phyloP scores from a whole-genome alignment of 2,113 vertebrate genomes.

The Thamnaconus septentrionalis region DNA sequence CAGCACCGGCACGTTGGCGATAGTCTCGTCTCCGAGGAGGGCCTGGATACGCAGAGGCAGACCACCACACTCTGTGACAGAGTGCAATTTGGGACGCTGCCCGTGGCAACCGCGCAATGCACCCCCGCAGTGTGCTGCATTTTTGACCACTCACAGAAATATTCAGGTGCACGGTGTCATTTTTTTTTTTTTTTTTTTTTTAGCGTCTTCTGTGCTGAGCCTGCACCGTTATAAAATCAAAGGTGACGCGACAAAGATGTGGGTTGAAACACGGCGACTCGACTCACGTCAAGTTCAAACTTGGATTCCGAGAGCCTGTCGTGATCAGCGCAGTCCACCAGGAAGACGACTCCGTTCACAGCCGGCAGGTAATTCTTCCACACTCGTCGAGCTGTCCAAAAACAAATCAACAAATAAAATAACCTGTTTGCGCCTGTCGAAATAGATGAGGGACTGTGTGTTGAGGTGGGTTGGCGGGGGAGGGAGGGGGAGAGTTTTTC shows the following conservation, averaged over 20 bases:
- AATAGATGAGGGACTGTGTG: neutral
- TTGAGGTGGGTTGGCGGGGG: neutral
- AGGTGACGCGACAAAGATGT: too few relatives aligned
- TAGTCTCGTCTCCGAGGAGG: slow-evolving; percentile 92
- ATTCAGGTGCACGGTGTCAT: too few relatives aligned
- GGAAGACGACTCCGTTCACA: slow-evolving; percentile 93
- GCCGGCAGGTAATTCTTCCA: slow-evolving; percentile 98
- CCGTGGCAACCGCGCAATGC: too few relatives aligned
- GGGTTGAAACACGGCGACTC: too few relatives aligned
- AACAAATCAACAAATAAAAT: slow-evolving; percentile 1
- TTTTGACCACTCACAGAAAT: too few relatives aligned
- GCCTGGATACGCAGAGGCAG: slow-evolving; percentile 72
- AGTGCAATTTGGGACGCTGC: too few relatives aligned
- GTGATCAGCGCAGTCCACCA: slow-evolving; percentile 93
- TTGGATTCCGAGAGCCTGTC: slow-evolving; percentile 90
- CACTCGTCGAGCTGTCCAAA: slow-evolving; percentile 85
- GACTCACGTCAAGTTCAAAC: slow-evolving; percentile 91
- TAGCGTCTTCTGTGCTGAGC: too few relatives aligned
- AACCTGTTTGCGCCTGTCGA: neutral
- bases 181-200: too few relatives aligned
- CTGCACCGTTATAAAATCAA: too few relatives aligned
- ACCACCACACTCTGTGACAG: too few relatives aligned
- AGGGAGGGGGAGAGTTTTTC: neutral
- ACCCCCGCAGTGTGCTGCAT: too few relatives aligned
- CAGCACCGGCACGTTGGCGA: slow-evolving; percentile 90